These are phyloP conservation scores for Aphis gossypii DNA, from an alignment of 1,140 invertebrate species.

Conservation along the genomic window DNA sequence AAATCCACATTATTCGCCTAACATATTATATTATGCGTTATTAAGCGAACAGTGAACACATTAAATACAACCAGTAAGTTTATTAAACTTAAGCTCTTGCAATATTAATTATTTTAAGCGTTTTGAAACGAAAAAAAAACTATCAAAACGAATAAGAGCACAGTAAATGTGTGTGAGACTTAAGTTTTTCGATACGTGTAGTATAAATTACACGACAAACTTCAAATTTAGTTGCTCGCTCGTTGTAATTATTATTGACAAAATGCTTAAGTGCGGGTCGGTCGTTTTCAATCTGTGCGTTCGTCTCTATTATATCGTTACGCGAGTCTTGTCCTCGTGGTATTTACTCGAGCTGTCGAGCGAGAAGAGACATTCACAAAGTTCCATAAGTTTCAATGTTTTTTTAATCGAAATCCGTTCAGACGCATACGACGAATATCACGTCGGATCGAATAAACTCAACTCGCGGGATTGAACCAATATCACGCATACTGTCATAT, in stretches of 20 bases:
- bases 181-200: background rate
- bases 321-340: background rate
- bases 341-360: background rate
- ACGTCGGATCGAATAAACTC: background rate
- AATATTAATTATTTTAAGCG: background rate
- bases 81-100: background rate
- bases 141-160: background rate
- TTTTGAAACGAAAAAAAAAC: background rate
- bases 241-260: constrained; percentile 8
- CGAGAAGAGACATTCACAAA: background rate
- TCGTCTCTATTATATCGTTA: background rate
- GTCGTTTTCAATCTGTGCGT: background rate
- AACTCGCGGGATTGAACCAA: background rate
- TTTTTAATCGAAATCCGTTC: background rate
- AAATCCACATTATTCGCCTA: background rate
- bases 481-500: background rate
- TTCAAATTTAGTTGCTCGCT: background rate
- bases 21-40: background rate
- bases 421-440: background rate
- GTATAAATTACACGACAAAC: background rate
- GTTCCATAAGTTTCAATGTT: background rate
- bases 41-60: background rate
- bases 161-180: background rate
- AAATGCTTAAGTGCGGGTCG: background rate
- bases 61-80: background rate